Conservation (phyloP, 2,888 invertebrate species). For the Sinodicranocentrus sp. region DNA sequence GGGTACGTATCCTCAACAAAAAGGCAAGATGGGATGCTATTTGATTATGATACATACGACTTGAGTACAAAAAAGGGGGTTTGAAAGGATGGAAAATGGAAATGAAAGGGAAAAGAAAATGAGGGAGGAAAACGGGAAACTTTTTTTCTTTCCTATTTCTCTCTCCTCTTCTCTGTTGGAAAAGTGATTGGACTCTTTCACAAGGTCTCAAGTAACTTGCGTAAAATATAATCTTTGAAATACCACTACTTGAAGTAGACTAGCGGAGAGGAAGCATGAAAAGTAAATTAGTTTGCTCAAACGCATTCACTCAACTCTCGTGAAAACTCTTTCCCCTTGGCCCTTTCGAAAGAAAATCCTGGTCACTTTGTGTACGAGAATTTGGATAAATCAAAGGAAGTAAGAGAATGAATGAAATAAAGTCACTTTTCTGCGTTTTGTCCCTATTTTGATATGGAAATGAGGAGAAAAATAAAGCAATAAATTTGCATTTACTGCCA, state of each 20-base stretch:
- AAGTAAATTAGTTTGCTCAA: slow-evolving; percentile 36
- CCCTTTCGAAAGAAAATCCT: neutral
- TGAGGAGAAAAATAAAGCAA: neutral
- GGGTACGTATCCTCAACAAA: neutral
- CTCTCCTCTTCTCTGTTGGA: neutral
- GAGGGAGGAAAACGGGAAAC: neutral
- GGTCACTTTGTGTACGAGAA: neutral
- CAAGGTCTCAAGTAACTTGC: slow-evolving; percentile 4
- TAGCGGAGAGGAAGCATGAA: neutral
- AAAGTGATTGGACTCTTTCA: neutral
- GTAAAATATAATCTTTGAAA: neutral
- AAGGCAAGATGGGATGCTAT: neutral
- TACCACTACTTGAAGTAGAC: neutral
- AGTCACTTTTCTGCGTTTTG: neutral
- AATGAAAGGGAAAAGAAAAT: neutral
- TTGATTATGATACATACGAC: neutral
- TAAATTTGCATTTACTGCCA: neutral
- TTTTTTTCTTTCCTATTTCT: neutral
- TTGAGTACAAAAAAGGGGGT: neutral
- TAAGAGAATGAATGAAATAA: neutral
- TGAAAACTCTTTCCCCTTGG: neutral
- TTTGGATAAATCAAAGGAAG: neutral
- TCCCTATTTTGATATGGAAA: neutral
- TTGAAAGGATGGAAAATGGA: neutral
- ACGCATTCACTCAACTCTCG: slow-evolving; percentile 13